Percentiles rank a stretch among this genome's conserved stretches.
Evolutionary conservation across 23 tunicate species (phyloP).

Genomic region (Aplidium turbinatum): DNA sequence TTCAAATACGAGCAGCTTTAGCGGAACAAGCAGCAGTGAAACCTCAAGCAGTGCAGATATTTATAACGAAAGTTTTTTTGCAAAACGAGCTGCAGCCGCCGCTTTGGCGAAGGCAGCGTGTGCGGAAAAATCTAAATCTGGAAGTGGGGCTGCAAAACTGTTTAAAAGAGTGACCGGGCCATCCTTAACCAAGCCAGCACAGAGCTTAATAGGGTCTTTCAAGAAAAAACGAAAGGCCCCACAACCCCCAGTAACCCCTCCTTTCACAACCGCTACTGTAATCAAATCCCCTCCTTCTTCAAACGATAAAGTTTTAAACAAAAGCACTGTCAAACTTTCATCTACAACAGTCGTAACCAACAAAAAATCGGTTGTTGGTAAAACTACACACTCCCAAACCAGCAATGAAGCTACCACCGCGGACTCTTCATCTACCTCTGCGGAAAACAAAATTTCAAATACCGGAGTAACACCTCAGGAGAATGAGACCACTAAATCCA

Average conservation of each 20-base stretch:
- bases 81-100: conserved; percentile 32
- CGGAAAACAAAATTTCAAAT: not conserved
- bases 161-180: conserved; percentile 39
- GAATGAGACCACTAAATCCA: too few species aligned
- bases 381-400: too few species aligned
- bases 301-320: not conserved
- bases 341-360: too few species aligned
- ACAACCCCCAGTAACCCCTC: not conserved
- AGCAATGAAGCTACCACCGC: too few species aligned
- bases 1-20: conserved; percentile 70
- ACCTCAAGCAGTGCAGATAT: conserved; percentile 75
- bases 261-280: not conserved
- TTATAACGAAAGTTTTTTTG: conserved; percentile 26
- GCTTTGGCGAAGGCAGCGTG: conserved; percentile 30
- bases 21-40: conserved; percentile 55
- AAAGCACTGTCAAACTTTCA: not conserved
- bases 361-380: too few species aligned
- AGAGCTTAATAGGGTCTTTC: conserved; percentile 61
- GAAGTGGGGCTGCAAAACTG: conserved; percentile 51
- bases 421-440: not conserved
- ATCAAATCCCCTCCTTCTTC: too few species aligned
- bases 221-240: conserved; percentile 51
- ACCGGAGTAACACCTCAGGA: not conserved
- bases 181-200: conserved; percentile 55
- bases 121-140: conserved; percentile 12